These are phyloP conservation scores for Cosmia trapezina DNA, from an alignment of 2,888 invertebrate species.

Conservation along the genomic window DNA sequence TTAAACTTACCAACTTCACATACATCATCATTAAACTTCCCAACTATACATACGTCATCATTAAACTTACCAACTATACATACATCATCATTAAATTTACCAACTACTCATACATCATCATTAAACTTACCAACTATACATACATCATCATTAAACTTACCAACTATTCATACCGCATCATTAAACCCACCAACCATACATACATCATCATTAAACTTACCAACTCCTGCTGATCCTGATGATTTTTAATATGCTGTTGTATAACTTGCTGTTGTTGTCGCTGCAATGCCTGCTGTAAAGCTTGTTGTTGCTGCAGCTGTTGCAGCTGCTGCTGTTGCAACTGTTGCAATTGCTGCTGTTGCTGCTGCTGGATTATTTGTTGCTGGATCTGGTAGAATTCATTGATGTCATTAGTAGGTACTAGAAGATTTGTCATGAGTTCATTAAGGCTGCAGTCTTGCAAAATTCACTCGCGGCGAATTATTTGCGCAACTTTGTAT, in stretches of 20 bases:
- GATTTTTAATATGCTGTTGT: constrained; percentile 91
- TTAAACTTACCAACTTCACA: no score
- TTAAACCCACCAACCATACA: background rate
- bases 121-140: no score
- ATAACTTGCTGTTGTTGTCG: constrained; percentile 89
- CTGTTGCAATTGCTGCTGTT: constrained; percentile 77
- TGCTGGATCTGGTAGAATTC: constrained; percentile 79
- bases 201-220: constrained; percentile 65
- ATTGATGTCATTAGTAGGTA: background rate
- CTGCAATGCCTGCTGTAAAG: constrained; percentile 82
- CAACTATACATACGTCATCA: no score
- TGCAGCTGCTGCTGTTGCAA: constrained; percentile 78
- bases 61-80: no score
- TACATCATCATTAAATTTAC: no score
- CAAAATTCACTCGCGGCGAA: no score
- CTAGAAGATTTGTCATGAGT: background rate
- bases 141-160: no score
- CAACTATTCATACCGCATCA: no score
- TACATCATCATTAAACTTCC: no score
- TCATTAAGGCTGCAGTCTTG: no score
- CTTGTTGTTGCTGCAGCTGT: constrained; percentile 80
- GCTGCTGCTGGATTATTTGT: constrained; percentile 86
- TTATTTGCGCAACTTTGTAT: no score
- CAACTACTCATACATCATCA: no score
- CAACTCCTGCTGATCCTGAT: constrained; percentile 89